Percentiles rank a stretch among this genome's conserved stretches.
Evolutionary conservation across 2,797 vertebrate species (phyloP).

Genomic region (Carcharodon carcharias): DNA sequence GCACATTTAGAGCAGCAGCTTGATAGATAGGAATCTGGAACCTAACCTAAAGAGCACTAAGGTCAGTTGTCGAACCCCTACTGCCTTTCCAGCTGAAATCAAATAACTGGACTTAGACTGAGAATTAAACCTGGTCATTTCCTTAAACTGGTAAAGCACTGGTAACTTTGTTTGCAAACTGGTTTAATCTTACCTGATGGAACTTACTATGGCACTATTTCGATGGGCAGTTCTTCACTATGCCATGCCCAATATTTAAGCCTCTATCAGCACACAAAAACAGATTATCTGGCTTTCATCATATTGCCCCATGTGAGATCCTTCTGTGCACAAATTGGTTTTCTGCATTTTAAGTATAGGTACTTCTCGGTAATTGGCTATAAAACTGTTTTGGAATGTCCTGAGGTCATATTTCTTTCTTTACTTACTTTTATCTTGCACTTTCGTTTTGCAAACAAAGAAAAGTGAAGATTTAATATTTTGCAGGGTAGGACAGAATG

Average conservation of each 20-base stretch:
- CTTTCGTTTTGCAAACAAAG: not conserved
- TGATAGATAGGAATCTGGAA: not conserved
- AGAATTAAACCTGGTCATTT: not conserved
- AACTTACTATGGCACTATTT: not conserved
- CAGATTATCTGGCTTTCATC: not conserved
- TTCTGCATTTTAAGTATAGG: not conserved
- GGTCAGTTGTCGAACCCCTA: not conserved
- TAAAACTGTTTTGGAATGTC: not conserved
- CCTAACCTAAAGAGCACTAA: not conserved
- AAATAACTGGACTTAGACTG: not conserved
- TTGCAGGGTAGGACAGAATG: not conserved
- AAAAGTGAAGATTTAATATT: not conserved
- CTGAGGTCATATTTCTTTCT: not conserved
- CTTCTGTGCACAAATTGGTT: not conserved
- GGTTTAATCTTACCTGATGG: not conserved
- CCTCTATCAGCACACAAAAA: not conserved
- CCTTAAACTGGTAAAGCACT: not conserved
- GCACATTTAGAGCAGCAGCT: not conserved
- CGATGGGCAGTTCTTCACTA: not conserved
- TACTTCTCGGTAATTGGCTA: not conserved
- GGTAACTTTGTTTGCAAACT: not conserved
- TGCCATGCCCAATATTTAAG: not conserved
- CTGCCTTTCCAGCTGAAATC: not conserved
- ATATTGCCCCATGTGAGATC: not conserved
- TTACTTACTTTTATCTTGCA: not conserved